phyloP scores from a whole-genome alignment of 2,888 invertebrate genomes.

The Drosophila formosana region DNA sequence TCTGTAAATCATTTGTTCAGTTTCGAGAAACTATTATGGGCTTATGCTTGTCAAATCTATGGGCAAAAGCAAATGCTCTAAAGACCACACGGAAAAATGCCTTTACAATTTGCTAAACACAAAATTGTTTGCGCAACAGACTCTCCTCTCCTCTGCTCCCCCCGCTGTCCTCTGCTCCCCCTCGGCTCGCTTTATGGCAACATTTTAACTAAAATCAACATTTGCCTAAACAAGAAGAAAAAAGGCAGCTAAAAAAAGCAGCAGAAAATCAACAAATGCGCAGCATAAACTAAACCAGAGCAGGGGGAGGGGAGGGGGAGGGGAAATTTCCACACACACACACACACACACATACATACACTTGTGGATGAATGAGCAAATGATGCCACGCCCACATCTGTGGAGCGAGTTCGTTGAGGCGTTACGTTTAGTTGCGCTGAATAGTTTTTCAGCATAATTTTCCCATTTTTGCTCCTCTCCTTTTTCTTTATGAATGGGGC shows the following conservation, averaged over 20 bases:
- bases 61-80: neutral
- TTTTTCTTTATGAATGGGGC: constrained; percentile 49
- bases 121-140: constrained; percentile 54
- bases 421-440: constrained; percentile 58
- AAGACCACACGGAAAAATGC: constrained; percentile 17
- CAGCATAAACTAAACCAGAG: constrained; percentile 53
- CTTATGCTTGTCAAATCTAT: neutral
- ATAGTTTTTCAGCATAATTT: constrained; percentile 50
- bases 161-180: neutral
- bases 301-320: neutral
- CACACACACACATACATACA: neutral
- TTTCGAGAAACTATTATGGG: neutral
- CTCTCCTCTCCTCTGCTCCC: neutral
- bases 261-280: constrained; percentile 55
- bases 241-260: constrained; percentile 7
- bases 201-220: constrained; percentile 61
- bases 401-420: constrained; percentile 41
- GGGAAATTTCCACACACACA: neutral
- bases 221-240: constrained; percentile 30
- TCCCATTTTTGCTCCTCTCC: constrained; percentile 4
- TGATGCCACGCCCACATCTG: constrained; percentile 44
- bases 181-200: constrained; percentile 20
- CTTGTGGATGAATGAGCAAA: constrained; percentile 9
- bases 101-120: constrained; percentile 33
- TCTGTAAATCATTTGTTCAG: neutral